Conservation (phyloP, 2,888 invertebrate genomes). For the Cylindroiulus punctatus region DNA sequence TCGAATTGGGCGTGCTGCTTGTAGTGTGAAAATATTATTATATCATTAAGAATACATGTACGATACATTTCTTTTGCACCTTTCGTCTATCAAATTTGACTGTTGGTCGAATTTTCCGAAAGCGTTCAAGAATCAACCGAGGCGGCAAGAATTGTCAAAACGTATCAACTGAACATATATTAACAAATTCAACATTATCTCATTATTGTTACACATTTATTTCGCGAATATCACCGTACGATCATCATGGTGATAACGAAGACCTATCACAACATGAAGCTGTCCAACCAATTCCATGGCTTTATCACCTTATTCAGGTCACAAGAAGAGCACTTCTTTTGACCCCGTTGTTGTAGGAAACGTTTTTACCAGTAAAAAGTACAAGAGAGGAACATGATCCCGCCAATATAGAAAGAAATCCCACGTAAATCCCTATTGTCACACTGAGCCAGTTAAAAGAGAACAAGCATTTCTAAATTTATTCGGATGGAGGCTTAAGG, state of each 20-base stretch:
- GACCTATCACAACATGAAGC: not conserved
- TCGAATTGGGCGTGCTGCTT: no score
- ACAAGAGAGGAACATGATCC: slow-evolving; percentile 23
- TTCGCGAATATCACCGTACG: not conserved
- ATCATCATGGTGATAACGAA: not conserved
- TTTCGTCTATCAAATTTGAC: no score
- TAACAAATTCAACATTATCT: not conserved
- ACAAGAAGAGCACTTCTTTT: not conserved
- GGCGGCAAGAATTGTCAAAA: not conserved
- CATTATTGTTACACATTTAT: not conserved
- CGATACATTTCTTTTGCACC: no score
- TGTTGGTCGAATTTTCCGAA: no score
- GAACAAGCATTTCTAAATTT: slow-evolving; percentile 19
- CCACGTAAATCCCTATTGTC: not conserved
- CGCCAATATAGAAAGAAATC: slow-evolving; percentile 11
- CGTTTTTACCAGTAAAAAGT: not conserved
- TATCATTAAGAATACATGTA: no score
- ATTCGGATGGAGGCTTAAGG: slow-evolving; percentile 8
- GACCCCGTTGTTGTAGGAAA: not conserved
- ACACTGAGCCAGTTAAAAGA: slow-evolving; percentile 12
- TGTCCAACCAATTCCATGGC: not conserved
- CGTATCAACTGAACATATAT: not conserved
- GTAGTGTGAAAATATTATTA: no score
- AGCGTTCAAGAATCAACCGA: not conserved
- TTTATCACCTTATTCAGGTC: not conserved